These are phyloP conservation scores for Tetraneura akinire DNA, from an alignment of 1,140 invertebrate genomes.

Conservation along the genomic window DNA sequence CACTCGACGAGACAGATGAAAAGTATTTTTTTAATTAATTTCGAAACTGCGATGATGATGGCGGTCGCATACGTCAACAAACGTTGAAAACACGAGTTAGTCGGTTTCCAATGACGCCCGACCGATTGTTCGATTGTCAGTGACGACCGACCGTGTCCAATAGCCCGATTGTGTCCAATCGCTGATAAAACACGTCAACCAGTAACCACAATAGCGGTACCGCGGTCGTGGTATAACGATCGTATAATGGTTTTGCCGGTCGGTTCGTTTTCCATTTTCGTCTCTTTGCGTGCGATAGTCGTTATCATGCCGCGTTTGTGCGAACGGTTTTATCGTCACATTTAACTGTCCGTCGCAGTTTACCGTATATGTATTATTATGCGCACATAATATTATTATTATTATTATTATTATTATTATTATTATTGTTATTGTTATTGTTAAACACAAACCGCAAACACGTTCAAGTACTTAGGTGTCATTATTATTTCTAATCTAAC, in stretches of 20 bases:
- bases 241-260: neutral
- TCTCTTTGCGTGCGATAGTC: neutral
- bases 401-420: no score
- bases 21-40: slow-evolving; percentile 23
- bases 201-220: neutral
- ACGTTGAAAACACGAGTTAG: no score
- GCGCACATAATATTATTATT: no score
- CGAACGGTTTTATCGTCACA: neutral
- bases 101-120: neutral
- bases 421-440: no score
- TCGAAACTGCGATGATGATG: neutral
- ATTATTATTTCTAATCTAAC: no score
- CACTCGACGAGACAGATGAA: neutral
- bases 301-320: slow-evolving; percentile 21
- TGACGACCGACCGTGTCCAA: neutral
- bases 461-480: no score
- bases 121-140: neutral
- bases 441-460: no score
- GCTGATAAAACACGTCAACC: neutral
- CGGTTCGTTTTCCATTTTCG: slow-evolving; percentile 22
- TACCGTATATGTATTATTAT: no score
- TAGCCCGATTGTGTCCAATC: neutral
- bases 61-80: no score
- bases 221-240: neutral
- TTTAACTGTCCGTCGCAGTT: no score